These are phyloP conservation scores for Pristionchus mayeri DNA, from an alignment of 2,888 invertebrate genomes.

Conservation along the genomic window DNA sequence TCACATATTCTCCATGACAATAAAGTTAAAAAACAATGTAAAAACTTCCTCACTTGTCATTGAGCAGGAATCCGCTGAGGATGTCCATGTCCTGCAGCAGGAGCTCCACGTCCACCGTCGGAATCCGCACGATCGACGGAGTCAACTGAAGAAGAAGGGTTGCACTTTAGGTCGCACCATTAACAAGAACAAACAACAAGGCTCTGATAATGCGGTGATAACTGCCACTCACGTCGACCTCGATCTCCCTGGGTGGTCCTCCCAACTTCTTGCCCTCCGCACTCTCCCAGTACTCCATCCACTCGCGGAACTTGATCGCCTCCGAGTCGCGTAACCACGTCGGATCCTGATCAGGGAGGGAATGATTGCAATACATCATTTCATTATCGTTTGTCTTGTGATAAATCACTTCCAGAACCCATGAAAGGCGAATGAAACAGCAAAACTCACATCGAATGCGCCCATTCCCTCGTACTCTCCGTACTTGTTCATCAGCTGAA, in stretches of 20 bases:
- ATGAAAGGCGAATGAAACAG: neutral
- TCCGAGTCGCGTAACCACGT: neutral
- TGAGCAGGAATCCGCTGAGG: neutral
- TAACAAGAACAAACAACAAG: no score
- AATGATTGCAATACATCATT: neutral
- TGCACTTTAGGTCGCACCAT: no score
- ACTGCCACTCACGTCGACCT: neutral
- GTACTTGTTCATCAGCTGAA: constrained; percentile 28
- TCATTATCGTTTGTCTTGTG: neutral
- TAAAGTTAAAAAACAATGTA: neutral
- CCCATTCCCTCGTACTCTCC: neutral
- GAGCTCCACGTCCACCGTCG: neutral
- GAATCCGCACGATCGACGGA: neutral
- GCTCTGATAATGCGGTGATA: neutral
- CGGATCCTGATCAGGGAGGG: constrained; percentile 2
- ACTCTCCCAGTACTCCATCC: constrained; percentile 41
- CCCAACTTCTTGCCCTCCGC: neutral
- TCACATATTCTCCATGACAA: neutral
- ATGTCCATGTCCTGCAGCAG: neutral
- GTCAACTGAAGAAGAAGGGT: neutral
- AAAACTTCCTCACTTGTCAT: constrained; percentile 1
- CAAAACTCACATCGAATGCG: constrained; percentile 6
- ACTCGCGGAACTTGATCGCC: neutral
- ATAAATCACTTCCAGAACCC: no score
- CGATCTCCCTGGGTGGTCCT: constrained; percentile 22